Evolutionary conservation across 2,888 invertebrate genomes (phyloP).

Genomic region (Macrophya annulata): DNA sequence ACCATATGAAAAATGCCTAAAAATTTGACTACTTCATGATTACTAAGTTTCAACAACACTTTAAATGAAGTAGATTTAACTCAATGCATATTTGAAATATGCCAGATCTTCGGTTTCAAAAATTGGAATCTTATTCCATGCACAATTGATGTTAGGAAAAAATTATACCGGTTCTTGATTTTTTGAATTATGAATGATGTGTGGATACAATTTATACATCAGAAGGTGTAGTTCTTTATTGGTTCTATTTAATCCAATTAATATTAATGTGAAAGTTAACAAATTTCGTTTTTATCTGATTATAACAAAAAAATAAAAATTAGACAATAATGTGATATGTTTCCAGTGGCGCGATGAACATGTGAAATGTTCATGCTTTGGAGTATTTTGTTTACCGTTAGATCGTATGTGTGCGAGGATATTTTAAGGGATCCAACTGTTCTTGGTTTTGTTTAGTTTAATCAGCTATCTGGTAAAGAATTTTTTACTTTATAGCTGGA

Average conservation of each 20-base stretch:
- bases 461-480: background rate
- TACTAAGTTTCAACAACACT: constrained; percentile 26
- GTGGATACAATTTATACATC: constrained; percentile 26
- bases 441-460: background rate
- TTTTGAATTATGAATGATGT: constrained; percentile 7
- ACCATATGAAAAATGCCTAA: constrained; percentile 11
- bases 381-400: constrained; percentile 29
- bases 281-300: constrained; percentile 34
- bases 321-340: constrained; percentile 47
- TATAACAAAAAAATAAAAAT: background rate
- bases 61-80: background rate
- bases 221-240: constrained; percentile 19
- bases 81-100: constrained; percentile 37
- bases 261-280: constrained; percentile 5
- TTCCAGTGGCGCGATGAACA: constrained; percentile 45
- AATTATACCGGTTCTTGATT: constrained; percentile 1
- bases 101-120: constrained; percentile 21
- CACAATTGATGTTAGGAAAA: constrained; percentile 7
- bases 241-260: constrained; percentile 30
- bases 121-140: constrained; percentile 24
- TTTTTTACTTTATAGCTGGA: background rate
- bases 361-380: constrained; percentile 6
- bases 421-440: background rate
- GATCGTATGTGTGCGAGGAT: constrained; percentile 8
- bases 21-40: constrained; percentile 16